Conservation (phyloP, 2,888 invertebrate genomes). For the Empis stercorea region DNA sequence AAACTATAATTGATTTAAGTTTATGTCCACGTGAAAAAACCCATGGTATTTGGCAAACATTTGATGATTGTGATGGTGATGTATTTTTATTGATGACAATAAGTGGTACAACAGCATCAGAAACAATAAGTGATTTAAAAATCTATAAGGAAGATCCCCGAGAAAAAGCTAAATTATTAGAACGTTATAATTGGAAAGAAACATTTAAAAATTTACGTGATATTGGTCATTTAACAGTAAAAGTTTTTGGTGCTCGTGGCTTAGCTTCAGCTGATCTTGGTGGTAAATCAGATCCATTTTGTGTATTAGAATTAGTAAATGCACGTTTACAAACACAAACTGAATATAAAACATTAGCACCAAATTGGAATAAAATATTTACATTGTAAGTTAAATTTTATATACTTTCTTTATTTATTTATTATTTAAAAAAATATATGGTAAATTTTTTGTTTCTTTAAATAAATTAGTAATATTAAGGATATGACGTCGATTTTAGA, state of each 20-base stretch:
- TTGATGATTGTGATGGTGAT: conserved; percentile 79
- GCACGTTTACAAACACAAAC: conserved; percentile 94
- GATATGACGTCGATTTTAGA: conserved; percentile 92
- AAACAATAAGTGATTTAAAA: conserved; percentile 83
- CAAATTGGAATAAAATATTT: conserved; percentile 98
- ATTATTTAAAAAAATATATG: background rate
- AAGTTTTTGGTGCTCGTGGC: conserved; percentile 76
- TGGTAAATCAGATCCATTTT: conserved; percentile 97
- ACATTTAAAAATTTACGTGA: conserved; percentile 66
- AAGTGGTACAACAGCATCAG: conserved; percentile 85
- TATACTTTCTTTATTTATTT: too few relatives aligned
- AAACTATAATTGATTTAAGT: conserved; percentile 74
- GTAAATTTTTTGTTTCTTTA: background rate
- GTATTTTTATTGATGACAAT: conserved; percentile 85
- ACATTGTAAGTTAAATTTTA: conserved; percentile 66
- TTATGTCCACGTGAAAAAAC: conserved; percentile 79
- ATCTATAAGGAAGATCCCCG: conserved; percentile 69
- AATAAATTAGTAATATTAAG: conserved; percentile 81
- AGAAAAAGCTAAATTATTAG: conserved; percentile 48
- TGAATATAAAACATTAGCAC: conserved; percentile 92
- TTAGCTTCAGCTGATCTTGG: conserved; percentile 90
- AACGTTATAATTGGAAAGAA: conserved; percentile 43
- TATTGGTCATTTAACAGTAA: conserved; percentile 88
- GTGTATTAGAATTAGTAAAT: conserved; percentile 90
- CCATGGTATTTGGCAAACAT: conserved; percentile 73